Evolutionary conservation across 2,888 invertebrate genomes (phyloP).

Genomic region (Allygus modestus): DNA sequence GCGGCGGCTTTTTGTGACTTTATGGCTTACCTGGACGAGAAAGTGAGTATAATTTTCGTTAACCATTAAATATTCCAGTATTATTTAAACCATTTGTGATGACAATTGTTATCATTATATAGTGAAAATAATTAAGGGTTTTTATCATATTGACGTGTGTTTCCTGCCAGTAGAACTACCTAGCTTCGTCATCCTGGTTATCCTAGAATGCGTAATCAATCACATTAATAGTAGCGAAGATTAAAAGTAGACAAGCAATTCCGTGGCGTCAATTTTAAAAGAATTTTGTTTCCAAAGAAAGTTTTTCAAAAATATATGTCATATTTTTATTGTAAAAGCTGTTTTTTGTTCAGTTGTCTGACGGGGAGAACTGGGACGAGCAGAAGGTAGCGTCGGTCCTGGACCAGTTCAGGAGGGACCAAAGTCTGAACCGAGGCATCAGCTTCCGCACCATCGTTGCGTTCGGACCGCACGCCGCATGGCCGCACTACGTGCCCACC

Average conservation of each 20-base stretch:
- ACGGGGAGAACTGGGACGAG: slow-evolving; percentile 78
- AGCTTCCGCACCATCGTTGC: slow-evolving; percentile 92
- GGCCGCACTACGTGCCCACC: slow-evolving; percentile 90
- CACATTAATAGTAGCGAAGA: too few species aligned
- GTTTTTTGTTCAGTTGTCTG: slow-evolving; percentile 67
- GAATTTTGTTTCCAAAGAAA: too few species aligned
- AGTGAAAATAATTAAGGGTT: too few species aligned
- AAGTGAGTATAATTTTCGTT: slow-evolving; percentile 75
- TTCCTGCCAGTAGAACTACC: too few species aligned
- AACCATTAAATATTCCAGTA: not conserved
- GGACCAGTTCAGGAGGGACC: slow-evolving; percentile 74
- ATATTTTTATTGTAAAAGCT: too few species aligned
- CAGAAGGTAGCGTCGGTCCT: slow-evolving; percentile 73
- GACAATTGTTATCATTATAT: not conserved
- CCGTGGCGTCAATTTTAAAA: too few species aligned
- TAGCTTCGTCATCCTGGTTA: too few species aligned
- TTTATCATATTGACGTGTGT: too few species aligned
- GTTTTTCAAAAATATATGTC: too few species aligned
- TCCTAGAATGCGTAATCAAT: too few species aligned
- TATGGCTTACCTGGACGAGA: slow-evolving; percentile 84
- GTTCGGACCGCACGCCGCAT: slow-evolving; percentile 91
- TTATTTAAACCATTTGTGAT: too few species aligned
- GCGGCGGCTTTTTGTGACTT: slow-evolving; percentile 94
- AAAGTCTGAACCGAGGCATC: slow-evolving; percentile 74
- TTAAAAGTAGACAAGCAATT: too few species aligned